phyloP scores from a whole-genome alignment of 2,113 vertebrate species.

The Carassius gibelio region DNA sequence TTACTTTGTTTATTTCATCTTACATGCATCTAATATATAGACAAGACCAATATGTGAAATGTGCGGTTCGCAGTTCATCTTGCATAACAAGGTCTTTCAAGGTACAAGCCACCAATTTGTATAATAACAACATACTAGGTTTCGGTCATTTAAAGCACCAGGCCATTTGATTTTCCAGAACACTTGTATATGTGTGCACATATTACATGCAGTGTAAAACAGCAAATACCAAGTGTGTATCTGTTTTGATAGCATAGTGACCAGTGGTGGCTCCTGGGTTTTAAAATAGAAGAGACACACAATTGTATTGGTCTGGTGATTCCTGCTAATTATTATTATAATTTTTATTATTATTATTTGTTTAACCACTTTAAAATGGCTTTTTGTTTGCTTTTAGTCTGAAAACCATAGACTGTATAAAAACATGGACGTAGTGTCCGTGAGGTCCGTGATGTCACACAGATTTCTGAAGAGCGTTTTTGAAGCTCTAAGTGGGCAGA shows the following conservation, averaged over 20 bases:
- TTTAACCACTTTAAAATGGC: no score
- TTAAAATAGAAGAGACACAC: no score
- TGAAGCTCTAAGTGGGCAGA: no score
- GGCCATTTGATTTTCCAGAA: constrained; percentile 23
- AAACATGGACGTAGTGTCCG: no score
- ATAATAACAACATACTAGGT: constrained; percentile 18
- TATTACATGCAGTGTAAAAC: constrained; percentile 18
- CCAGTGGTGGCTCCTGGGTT: no score
- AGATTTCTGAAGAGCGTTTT: no score
- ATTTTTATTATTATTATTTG: no score
- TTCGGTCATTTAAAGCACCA: neutral
- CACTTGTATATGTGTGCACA: neutral
- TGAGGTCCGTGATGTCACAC: no score
- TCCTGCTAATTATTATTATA: no score
- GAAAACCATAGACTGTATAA: no score
- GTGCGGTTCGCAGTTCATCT: constrained; percentile 32
- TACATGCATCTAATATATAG: neutral
- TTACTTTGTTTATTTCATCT: constrained; percentile 42
- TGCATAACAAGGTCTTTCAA: constrained; percentile 10
- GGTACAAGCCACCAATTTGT: constrained; percentile 22
- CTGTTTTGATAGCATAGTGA: neutral
- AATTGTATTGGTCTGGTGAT: no score
- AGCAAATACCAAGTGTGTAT: constrained; percentile 12
- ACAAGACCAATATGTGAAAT: constrained; percentile 40
- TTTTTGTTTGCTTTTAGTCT: no score